Evolutionary conservation across 2,113 vertebrate genomes (phyloP), one percentile per base, ranked within the genome.

Genomic region (Rhadina sibilatrix): DNA sequence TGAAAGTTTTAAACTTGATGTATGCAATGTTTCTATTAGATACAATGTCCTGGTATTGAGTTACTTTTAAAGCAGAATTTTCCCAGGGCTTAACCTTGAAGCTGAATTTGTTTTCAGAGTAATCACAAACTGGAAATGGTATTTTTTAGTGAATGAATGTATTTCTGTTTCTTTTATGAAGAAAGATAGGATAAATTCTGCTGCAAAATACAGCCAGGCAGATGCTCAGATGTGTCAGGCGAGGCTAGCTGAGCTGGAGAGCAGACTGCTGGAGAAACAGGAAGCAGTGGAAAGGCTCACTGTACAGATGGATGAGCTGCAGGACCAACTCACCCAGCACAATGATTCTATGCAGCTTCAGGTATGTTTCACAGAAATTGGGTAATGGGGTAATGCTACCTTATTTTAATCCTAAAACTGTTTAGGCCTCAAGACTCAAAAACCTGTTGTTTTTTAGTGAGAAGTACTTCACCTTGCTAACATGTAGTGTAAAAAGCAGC

Each of bases 181-280:
- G 96, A 11, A 83, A 31, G 37, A 15, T 22, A 24, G 5, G 1
- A 10, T 76, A 30, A 44, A 14, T 78, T 52, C 86, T 76, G 25
- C 61, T 47, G 52, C 69, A 72, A 89, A 94, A 35, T 40, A 30
- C 50, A 50, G 49, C 1, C 91, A 92, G 49, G 54, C 65, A 69
- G 92, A 96, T 74, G 83, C 63, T 16, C 47, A 93, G 30, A 30
- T 69, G 40, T 87, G 50, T 44, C 91, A 74, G 77, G 69, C 0
- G 0, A 87, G 72, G 90, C 80, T 75, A 76, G 46, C 57, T 53
- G 86, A 96, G 54, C 71, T 97, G n/a, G 91, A 97, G 76, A 72
- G 40, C 21, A 89, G 56, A 15, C 83, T 97, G 50, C 15, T 68
- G 59, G 77, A 87, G 42, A 91, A 94, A 19, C 70, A 87, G 38